Base-by-base conservation (phyloP, 2,888 invertebrate species). In the Monoplex corrugatus region DNA sequence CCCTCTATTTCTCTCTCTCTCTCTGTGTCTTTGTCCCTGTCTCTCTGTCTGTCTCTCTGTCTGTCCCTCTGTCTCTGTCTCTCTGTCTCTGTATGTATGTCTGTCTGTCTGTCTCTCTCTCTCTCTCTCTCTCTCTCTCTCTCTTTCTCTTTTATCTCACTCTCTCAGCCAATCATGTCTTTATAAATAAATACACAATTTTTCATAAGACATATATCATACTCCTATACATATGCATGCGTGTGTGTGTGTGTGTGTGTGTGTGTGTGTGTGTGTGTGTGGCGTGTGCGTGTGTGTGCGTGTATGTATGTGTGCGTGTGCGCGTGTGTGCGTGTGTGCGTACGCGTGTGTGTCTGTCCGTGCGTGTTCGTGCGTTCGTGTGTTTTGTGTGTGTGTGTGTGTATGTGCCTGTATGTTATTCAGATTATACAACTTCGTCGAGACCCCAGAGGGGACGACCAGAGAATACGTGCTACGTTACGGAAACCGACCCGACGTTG, bases 391-490 rank as follows among this genome's bases (percentile, higher is more conserved):
- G 68, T 68, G 28, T 28, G 16, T 72, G n/a, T n/a, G n/a, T n/a
- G n/a, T n/a, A n/a, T n/a, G n/a, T n/a, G n/a, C n/a, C 63, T 3
- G 50, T 50, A n/a, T n/a, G 8, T 45, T 2, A 16, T 10, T n/a
- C 96, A 99, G 98, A 97, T 99, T 92, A 97, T 99, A 92, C 99
- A 99, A 96, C 97, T 99, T 88, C 97, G 98, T 93, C 97, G 98
- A 93, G 97, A 98, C 96, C 98, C 98, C 0, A 97, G 97, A 93
- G 98, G 98, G 0, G 97, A 97, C 8, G 98, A 98, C 94, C 98
- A 98, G 95, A 97, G 98, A 89, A 98, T 98, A 90, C 97, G 99
- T 75, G 98, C 98, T 1, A 99, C 98, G 0, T 96, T 99, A 86
- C 97, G 98, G 90, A 98, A 98, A 0, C 86, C 92, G 16, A 89